Evolutionary conservation across 1,140 invertebrate genomes (phyloP), one percentile per base, ranked within the genome.

Genomic region (Rhizoglyphus robini): DNA sequence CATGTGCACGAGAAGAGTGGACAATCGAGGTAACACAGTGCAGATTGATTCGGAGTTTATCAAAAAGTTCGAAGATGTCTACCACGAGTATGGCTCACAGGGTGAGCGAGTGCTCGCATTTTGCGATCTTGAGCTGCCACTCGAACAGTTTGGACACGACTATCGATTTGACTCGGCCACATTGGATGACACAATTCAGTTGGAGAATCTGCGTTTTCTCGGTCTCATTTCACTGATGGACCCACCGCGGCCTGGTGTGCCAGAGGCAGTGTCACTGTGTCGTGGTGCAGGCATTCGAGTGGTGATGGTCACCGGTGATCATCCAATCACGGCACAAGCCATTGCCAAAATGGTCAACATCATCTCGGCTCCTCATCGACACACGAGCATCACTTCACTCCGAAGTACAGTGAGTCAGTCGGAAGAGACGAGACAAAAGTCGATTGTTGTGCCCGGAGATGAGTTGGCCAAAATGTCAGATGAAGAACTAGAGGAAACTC

Each of bases 371-470:
- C 58, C 72, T 72, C 30, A 80, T 74, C 31, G 74, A 76, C 69
- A 80, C 79, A 94, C 70, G 93, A 94, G 97, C 97, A 78, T 74
- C 57, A 71, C 72, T 20, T 79, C 92, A n/a, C 75, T 81, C 5
- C 75, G 77, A 63, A 75, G 80, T 81, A 90, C 95, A 1, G 46
- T 57, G 18, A 91, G 27, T 83, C 90, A 65, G 90, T 29, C n/a
- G 1, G 15, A 60, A 20, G 23, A 38, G 13, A 27, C 51, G 8
- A 96, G 75, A 93, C 95, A 75, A 73, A n/a, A 73, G 75, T 95
- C 94, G 64, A 90, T 90, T 69, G 94, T 98, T 65, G 84, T 98
- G 67, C 93, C 96, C 77, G 94, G 94, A 74, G 85, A 85, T 70
- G 91, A 97, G 78, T 83, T 98, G 71, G 83, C 90, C 73, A 92